Evolutionary conservation across 64 coral and sea anemone species (phyloP), one percentile per base, ranked within the genome.

Genomic region (Platygyra sinensis): DNA sequence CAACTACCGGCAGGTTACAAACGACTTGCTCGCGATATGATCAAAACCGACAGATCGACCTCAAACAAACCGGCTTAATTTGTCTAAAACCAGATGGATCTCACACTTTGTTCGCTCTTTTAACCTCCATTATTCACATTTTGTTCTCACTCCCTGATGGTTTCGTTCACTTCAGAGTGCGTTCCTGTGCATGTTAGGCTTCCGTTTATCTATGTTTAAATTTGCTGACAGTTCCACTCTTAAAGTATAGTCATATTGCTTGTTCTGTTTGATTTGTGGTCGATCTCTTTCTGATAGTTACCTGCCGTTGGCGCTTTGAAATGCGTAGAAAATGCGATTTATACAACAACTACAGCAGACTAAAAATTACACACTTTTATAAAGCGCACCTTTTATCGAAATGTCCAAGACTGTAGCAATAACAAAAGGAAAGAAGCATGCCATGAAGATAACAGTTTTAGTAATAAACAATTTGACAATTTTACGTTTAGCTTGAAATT

Each of bases 401-500:
- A 67, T 55, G 13, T 65, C 59, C 0, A 39, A 17, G 30, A 71
- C 60, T 39, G 61, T 65, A 28, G 64, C 59, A 13, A 16, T 7
- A 13, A 71, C 80, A 49, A 25, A 84, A 22, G 80, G 80, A 50
- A 84, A 71, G 24, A 84, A 84, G 36, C 60, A 84, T 14, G 39
- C 60, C 28, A 84, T 18, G 10, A 84, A 84, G 8, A 84, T 49
- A 71, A 84, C 30, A 11, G 80, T 84, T 10, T 67, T 49, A 8
- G 60, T 84, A 15, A 84, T 39, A 12, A 30, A 33, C 67, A 84
- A 60, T 27, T 84, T 84, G 80, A 60, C 64, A 15, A 84, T 84
- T 25, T 84, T 84, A 18, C 60, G 54, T 61, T 84, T 84, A 15
- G 80, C 80, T 38, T 65, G 64, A 13, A 50, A 67, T 10, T 67